Conservation (phyloP, 92 coral and sea anemone genomes). For the Zoanthus sansibaricus region DNA sequence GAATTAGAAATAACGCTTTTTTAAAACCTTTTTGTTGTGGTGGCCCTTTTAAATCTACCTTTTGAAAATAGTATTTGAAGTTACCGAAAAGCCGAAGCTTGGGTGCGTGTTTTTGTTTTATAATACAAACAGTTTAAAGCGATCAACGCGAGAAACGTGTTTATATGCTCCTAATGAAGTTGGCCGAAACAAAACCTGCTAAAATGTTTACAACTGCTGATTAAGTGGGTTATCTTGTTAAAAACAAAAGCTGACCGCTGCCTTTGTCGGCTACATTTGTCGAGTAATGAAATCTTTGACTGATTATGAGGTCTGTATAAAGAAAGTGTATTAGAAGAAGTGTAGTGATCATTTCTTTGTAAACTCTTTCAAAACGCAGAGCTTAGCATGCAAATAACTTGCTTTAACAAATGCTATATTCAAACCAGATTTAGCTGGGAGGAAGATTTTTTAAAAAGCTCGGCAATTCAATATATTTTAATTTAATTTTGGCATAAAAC, state of each 20-base stretch:
- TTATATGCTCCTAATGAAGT: slow-evolving; percentile 29
- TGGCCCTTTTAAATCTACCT: background rate
- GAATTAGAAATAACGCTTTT: background rate
- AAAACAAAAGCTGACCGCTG: background rate
- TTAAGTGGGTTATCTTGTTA: slow-evolving; percentile 13
- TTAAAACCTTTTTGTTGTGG: background rate
- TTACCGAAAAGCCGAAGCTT: background rate
- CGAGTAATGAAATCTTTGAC: background rate
- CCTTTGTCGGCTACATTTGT: background rate
- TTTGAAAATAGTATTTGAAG: background rate
- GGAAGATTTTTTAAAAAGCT: no score
- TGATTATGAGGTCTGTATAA: background rate
- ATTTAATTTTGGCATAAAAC: no score
- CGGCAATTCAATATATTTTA: no score
- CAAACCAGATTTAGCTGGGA: no score
- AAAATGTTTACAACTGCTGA: slow-evolving; percentile 17
- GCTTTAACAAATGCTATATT: no score
- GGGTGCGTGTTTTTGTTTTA: background rate
- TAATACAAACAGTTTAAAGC: background rate
- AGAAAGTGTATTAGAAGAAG: no score
- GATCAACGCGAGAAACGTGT: background rate
- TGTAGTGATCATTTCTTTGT: no score
- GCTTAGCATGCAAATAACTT: no score
- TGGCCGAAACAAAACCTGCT: slow-evolving; percentile 12
- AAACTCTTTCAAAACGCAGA: no score